Conservation (phyloP, 1,140 invertebrate genomes). For the Drosophila tani region DNA sequence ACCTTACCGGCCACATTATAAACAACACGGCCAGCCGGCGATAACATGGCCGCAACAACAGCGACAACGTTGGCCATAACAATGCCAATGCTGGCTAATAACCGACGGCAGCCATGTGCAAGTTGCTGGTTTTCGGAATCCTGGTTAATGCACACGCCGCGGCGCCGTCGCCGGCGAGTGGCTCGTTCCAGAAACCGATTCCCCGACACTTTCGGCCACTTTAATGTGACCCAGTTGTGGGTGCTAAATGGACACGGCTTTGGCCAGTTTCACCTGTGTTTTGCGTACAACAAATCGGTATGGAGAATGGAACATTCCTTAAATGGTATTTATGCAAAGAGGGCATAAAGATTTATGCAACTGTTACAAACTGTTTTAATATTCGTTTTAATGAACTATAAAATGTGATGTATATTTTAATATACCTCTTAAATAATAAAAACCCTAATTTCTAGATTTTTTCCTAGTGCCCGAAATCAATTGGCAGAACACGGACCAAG, state of each 20-base stretch:
- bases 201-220: conserved; percentile 19
- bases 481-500: conserved; percentile 28
- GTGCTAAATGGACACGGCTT: background rate
- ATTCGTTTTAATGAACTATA: background rate
- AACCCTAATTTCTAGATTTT: background rate
- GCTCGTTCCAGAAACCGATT: conserved; percentile 38
- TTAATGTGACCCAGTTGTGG: conserved; percentile 32
- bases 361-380: background rate
- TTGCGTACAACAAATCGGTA: background rate
- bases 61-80: conserved; percentile 58
- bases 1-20: conserved; percentile 62
- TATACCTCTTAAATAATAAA: background rate
- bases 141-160: conserved; percentile 22
- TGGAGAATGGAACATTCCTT: background rate
- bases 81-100: conserved; percentile 74
- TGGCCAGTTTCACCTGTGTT: background rate
- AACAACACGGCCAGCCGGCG: conserved; percentile 63
- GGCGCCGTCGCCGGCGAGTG: conserved; percentile 16
- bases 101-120: conserved; percentile 59
- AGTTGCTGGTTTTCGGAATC: background rate
- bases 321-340: background rate
- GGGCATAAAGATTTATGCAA: background rate
- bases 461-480: conserved; percentile 3
- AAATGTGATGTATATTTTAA: background rate
- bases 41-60: conserved; percentile 62